These are phyloP conservation scores for Coryphaenoides rupestris DNA, from an alignment of 2,113 vertebrate species.

Conservation along the genomic window DNA sequence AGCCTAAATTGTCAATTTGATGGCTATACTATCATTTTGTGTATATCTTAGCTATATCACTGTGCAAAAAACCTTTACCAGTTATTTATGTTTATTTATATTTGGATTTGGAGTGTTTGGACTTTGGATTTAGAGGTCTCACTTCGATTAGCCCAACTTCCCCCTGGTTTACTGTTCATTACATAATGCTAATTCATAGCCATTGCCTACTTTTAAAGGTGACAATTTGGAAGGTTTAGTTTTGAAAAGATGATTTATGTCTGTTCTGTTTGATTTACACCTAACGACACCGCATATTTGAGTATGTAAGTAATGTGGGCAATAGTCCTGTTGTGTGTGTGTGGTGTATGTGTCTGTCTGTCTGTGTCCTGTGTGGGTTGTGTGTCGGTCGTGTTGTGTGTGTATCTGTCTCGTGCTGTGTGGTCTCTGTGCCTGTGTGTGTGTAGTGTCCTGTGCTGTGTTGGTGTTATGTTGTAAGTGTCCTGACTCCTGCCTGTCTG, in stretches of 20 bases:
- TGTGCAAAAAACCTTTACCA: slow-evolving; percentile 15
- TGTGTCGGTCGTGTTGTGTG: no score
- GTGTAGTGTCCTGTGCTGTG: no score
- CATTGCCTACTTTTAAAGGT: slow-evolving; percentile 35
- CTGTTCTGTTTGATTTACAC: slow-evolving; percentile 14
- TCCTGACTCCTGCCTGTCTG: no score
- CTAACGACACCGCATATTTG: no score
- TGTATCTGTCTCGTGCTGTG: no score
- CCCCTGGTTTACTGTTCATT: slow-evolving; percentile 20
- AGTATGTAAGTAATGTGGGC: no score
- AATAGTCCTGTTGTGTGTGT: no score
- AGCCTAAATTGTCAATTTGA: slow-evolving; percentile 2
- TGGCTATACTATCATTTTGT: slow-evolving; percentile 25
- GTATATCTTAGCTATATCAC: slow-evolving; percentile 17
- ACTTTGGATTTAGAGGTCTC: slow-evolving; percentile 50
- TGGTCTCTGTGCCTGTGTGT: no score
- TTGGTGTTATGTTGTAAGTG: no score
- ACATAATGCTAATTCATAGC: slow-evolving; percentile 30
- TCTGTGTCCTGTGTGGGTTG: no score
- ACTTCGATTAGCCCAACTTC: no score
- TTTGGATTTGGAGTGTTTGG: slow-evolving; percentile 27
- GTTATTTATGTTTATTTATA: slow-evolving; percentile 50
- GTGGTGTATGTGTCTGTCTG: no score
- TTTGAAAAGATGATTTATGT: slow-evolving; percentile 37
- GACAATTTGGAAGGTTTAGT: slow-evolving; percentile 39